Percentiles rank a stretch among this genome's conserved stretches.
Conservation (phyloP, 2,888 invertebrate species). For the Nephrotoma guestfalica region DNA sequence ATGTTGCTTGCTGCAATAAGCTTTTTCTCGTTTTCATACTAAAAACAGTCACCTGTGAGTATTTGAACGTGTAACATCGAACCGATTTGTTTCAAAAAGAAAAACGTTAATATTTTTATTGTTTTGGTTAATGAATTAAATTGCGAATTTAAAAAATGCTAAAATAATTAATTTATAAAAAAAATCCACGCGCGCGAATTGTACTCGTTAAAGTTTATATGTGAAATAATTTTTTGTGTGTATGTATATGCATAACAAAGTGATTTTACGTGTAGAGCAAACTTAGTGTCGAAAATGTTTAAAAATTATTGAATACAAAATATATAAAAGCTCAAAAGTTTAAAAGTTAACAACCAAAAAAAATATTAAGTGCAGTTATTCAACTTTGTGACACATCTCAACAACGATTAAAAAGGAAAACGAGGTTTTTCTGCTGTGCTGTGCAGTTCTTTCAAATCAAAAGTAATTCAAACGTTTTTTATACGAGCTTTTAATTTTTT, state of each 20-base stretch:
- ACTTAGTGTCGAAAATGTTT: not conserved
- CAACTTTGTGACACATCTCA: not conserved
- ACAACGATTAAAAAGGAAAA: not conserved
- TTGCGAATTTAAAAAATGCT: not conserved
- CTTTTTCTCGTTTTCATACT: not conserved
- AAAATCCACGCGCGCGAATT: not conserved
- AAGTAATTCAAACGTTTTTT: not conserved
- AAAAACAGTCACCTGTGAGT: slow-evolving; percentile 13
- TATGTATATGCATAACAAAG: not conserved
- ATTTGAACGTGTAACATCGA: slow-evolving; percentile 12
- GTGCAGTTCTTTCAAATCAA: not conserved
- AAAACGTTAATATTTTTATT: not conserved
- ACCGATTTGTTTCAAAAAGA: not conserved
- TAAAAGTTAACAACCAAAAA: not conserved
- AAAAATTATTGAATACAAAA: not conserved
- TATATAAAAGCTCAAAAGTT: not conserved
- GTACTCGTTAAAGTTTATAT: not conserved
- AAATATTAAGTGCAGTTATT: not conserved
- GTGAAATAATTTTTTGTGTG: not conserved
- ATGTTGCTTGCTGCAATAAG: slow-evolving; percentile 6
- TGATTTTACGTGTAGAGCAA: not conserved
- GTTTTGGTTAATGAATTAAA: not conserved
- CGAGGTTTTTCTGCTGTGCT: not conserved
- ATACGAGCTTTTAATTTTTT: not conserved
- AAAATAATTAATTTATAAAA: not conserved